Evolutionary conservation across 1,140 invertebrate species (phyloP).

Genomic region (Panagrolaimus sp.): DNA sequence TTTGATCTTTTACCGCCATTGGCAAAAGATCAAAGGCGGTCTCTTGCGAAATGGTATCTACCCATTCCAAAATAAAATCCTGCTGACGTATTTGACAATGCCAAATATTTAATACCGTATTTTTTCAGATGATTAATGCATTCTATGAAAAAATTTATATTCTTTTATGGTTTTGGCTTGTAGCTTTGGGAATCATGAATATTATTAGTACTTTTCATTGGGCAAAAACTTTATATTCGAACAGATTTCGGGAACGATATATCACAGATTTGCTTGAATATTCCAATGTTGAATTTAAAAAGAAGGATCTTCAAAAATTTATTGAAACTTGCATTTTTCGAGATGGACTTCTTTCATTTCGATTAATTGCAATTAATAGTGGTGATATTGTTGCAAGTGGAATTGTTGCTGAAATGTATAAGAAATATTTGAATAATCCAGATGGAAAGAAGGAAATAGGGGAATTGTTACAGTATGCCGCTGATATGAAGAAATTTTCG

Average conservation of each 20-base stretch:
- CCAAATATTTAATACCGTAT: no score
- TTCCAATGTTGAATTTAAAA: background rate
- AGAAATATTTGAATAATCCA: no score
- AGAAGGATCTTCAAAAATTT: no score
- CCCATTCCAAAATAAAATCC: no score
- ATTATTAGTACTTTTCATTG: constrained; percentile 47
- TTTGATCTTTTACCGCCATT: no score
- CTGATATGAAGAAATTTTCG: no score
- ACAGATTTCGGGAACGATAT: background rate
- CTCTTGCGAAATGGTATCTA: no score
- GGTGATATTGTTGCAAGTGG: background rate
- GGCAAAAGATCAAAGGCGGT: no score
- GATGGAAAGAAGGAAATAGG: no score
- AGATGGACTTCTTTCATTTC: background rate
- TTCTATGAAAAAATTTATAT: constrained; percentile 61
- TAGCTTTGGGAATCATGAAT: constrained; percentile 43
- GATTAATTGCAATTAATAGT: background rate
- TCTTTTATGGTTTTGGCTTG: constrained; percentile 60
- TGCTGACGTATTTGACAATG: no score
- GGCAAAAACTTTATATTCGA: background rate
- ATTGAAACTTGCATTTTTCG: no score
- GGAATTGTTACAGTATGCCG: no score
- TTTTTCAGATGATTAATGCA: constrained; percentile 35
- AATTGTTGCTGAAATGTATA: background rate
- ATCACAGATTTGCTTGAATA: background rate